Evolutionary conservation across 2,888 invertebrate genomes (phyloP).

Genomic region (Hemithea aestivaria): DNA sequence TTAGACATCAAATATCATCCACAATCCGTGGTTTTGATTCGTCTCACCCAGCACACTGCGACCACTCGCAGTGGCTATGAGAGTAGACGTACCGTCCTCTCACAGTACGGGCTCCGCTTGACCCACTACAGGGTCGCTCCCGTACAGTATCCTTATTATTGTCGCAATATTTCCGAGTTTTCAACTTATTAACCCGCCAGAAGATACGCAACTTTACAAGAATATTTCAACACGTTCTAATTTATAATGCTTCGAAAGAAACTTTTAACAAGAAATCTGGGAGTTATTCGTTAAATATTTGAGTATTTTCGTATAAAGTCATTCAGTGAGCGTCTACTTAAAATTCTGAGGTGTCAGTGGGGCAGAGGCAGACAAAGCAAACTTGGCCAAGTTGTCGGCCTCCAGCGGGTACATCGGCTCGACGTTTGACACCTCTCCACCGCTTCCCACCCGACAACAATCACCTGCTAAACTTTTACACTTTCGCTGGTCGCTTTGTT

Average conservation of each 20-base stretch:
- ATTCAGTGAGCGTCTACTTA: constrained; percentile 64
- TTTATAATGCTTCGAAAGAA: constrained; percentile 28
- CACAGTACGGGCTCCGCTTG: no score
- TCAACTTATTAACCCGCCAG: constrained; percentile 6
- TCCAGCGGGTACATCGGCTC: constrained; percentile 43
- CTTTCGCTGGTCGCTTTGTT: constrained; percentile 32
- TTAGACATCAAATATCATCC: no score
- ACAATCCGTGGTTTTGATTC: no score
- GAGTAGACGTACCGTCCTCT: no score
- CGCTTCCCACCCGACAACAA: constrained; percentile 45
- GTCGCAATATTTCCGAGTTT: constrained; percentile 1
- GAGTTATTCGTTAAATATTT: constrained; percentile 56
- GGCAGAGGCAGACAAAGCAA: constrained; percentile 38
- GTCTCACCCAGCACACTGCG: no score
- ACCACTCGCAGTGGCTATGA: no score
- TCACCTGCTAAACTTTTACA: constrained; percentile 46
- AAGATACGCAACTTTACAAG: constrained; percentile 6
- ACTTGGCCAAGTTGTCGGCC: constrained; percentile 49
- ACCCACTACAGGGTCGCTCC: no score
- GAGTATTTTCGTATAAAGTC: constrained; percentile 53
- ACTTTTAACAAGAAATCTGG: constrained; percentile 49
- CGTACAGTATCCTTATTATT: constrained; percentile 2
- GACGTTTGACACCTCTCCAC: constrained; percentile 53
- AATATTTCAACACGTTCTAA: constrained; percentile 13
- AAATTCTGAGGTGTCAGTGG: constrained; percentile 61